A percentile compares a stretch with the other conserved stretches of the same genome.
Conservation (phyloP, 2,888 invertebrate species). For the Thecophora atra region DNA sequence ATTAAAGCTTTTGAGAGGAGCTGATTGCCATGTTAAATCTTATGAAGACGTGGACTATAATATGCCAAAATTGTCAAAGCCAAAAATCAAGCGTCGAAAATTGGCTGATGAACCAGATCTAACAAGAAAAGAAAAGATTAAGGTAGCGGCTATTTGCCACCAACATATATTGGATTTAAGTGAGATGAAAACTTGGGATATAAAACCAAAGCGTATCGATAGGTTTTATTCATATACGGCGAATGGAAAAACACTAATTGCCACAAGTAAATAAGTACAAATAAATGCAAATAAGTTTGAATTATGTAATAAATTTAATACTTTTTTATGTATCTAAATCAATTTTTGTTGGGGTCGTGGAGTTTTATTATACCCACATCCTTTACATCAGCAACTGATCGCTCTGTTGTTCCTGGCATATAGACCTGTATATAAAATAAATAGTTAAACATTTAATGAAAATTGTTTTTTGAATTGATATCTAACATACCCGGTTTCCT, state of each 20-base stretch:
- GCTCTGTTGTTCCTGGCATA: too few species aligned
- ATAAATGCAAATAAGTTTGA: too few species aligned
- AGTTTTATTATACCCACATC: too few species aligned
- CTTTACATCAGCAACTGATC: too few species aligned
- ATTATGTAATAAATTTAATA: too few species aligned
- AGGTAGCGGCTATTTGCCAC: constrained; percentile 47
- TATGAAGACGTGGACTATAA: constrained; percentile 54
- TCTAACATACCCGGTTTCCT: background rate
- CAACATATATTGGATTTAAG: constrained; percentile 46
- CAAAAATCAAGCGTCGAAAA: constrained; percentile 49
- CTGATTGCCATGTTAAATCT: constrained; percentile 51
- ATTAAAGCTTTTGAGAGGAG: constrained; percentile 50
- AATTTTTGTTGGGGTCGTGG: too few species aligned
- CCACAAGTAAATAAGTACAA: too few species aligned
- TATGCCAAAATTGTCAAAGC: constrained; percentile 49
- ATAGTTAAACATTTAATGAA: too few species aligned
- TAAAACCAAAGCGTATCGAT: constrained; percentile 45
- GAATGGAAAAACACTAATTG: constrained; percentile 35
- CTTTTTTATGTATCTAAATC: too few species aligned
- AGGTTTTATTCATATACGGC: constrained; percentile 52
- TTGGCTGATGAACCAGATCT: constrained; percentile 23
- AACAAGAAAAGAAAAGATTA: constrained; percentile 35
- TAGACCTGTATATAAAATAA: too few species aligned
- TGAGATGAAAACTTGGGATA: constrained; percentile 51
- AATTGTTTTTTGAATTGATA: too few species aligned